Percentiles rank a stretch among this genome's conserved stretches.
These are phyloP conservation scores for Halcyon leucocephala DNA, from an alignment of 2,797 vertebrate species.

Conservation along the genomic window DNA sequence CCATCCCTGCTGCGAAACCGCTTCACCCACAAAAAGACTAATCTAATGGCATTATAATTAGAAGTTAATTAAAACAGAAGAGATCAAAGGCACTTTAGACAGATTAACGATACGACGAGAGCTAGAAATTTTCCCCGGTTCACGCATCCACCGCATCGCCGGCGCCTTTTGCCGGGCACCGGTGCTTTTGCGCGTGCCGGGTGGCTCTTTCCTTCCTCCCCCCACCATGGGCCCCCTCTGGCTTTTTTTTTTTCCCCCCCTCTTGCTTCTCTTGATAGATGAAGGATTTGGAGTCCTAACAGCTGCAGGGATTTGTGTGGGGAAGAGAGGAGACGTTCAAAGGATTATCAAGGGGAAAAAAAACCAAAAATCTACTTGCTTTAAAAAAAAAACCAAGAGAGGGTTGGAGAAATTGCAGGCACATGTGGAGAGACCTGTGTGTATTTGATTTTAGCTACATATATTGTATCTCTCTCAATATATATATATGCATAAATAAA, in stretches of 20 bases:
- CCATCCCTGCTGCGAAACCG: background rate
- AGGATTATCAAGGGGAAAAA: conserved; percentile 55
- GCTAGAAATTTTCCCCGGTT: conserved; percentile 63
- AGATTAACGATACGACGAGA: conserved; percentile 75
- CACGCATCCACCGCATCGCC: conserved; percentile 27
- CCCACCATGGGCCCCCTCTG: background rate
- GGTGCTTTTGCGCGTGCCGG: conserved; percentile 23
- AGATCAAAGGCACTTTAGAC: conserved; percentile 81
- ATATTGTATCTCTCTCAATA: background rate
- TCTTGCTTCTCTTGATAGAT: conserved; percentile 58
- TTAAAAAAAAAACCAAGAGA: background rate
- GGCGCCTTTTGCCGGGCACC: background rate
- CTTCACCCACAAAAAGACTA: background rate
- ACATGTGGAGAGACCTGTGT: background rate
- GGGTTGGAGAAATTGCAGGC: background rate
- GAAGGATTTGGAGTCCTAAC: conserved; percentile 75
- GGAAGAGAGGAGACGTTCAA: conserved; percentile 64
- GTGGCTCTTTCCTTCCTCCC: conserved; percentile 49
- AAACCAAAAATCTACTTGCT: conserved; percentile 40
- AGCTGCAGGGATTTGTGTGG: conserved; percentile 74
- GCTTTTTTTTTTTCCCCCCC: background rate
- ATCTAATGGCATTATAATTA: conserved; percentile 74
- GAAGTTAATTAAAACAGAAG: conserved; percentile 80
- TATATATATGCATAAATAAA: no score
- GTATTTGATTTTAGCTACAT: background rate